A percentile compares a stretch with the other conserved stretches of the same genome.
Evolutionary conservation across 2,888 invertebrate species (phyloP).

Genomic region (Leucania comma): DNA sequence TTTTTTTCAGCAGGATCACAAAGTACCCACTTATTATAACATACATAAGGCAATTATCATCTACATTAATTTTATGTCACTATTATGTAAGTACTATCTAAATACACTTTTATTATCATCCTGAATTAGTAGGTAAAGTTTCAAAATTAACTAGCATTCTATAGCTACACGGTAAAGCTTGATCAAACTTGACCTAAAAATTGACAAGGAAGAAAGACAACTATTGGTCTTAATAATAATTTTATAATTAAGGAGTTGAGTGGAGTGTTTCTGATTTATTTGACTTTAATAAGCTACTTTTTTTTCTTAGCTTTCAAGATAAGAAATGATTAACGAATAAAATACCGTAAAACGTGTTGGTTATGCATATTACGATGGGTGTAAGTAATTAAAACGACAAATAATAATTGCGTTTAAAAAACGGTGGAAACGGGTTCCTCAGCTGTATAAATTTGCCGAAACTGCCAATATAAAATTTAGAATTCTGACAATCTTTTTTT

Average conservation of each 20-base stretch:
- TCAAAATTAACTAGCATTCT: conserved; percentile 44
- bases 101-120: conserved; percentile 31
- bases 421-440: conserved; percentile 22
- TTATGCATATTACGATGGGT: conserved; percentile 12
- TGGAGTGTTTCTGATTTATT: conserved; percentile 14
- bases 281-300: conserved; percentile 6
- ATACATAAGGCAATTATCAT: conserved; percentile 62
- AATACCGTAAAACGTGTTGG: conserved; percentile 20
- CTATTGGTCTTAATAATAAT: conserved; percentile 34
- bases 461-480: conserved; percentile 40
- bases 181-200: conserved; percentile 51
- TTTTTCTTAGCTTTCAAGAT: conserved; percentile 3
- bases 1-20: conserved; percentile 37
- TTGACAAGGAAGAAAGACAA: conserved; percentile 53
- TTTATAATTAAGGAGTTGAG: conserved; percentile 16
- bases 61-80: conserved; percentile 52
- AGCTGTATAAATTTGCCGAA: conserved; percentile 9
- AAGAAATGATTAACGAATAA: conserved; percentile 18
- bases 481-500: conserved; percentile 33
- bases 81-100: conserved; percentile 48
- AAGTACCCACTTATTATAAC: conserved; percentile 50
- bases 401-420: conserved; percentile 14
- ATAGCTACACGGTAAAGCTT: conserved; percentile 59
- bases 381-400: conserved; percentile 12
- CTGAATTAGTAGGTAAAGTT: conserved; percentile 36